Evolutionary conservation across 2,888 invertebrate species (phyloP).

Genomic region (Sarcophaga caerulescens): DNA sequence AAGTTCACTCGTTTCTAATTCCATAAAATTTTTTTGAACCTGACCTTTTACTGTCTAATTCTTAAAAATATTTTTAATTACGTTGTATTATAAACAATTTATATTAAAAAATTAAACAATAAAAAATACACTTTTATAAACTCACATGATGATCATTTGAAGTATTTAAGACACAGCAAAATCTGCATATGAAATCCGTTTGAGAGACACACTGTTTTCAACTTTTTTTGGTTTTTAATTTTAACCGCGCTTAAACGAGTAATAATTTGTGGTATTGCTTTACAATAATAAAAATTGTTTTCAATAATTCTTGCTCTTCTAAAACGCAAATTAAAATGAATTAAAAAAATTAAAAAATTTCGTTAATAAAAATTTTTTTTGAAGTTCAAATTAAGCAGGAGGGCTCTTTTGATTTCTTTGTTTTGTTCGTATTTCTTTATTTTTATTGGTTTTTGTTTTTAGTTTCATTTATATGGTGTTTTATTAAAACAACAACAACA

Average conservation of each 20-base stretch:
- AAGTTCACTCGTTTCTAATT: too few relatives aligned
- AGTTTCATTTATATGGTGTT: conserved; percentile 1
- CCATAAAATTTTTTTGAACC: not conserved
- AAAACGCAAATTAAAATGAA: not conserved
- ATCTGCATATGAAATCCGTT: not conserved
- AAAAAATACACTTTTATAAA: not conserved
- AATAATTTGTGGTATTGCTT: not conserved
- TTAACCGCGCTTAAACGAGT: too few relatives aligned
- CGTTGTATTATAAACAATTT: not conserved
- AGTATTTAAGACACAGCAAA: not conserved
- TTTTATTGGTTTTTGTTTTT: conserved; percentile 24
- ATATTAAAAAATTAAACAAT: not conserved
- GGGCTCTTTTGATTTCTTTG: conserved; percentile 46
- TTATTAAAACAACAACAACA: conserved; percentile 11
- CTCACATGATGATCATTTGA: not conserved
- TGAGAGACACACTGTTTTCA: too few relatives aligned
- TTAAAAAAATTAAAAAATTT: not conserved
- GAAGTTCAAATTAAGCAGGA: conserved; percentile 48
- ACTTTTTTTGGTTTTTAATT: too few relatives aligned
- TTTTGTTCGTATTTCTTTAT: conserved; percentile 36
- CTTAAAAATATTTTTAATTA: not conserved
- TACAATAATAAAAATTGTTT: not conserved
- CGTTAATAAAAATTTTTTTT: not conserved
- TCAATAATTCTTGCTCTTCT: not conserved
- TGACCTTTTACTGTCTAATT: not conserved